Percentiles rank a stretch among this genome's conserved stretches.
Evolutionary conservation across 2,113 vertebrate species (phyloP).

Genomic region (Camelus bactrianus): DNA sequence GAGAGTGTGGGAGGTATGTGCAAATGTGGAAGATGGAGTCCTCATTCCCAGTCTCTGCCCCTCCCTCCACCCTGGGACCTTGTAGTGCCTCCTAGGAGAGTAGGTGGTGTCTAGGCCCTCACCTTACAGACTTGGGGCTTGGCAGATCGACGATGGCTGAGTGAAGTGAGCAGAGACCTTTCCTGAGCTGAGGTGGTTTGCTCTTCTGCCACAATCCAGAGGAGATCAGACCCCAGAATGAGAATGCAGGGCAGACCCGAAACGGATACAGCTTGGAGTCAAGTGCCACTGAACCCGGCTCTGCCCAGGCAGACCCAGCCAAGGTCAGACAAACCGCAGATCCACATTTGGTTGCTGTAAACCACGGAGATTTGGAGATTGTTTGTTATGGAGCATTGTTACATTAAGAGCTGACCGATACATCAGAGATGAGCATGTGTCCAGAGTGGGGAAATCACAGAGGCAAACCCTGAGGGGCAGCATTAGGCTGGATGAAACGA

Average conservation of each 20-base stretch:
- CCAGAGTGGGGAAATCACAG: not conserved
- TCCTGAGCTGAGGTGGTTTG: rapidly evolving
- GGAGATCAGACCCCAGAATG: too few relatives aligned
- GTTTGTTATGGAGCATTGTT: not conserved
- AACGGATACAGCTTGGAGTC: not conserved
- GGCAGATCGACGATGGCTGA: rapidly evolving
- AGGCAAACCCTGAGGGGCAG: too few relatives aligned
- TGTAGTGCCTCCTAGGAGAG: not conserved
- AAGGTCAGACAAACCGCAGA: not conserved
- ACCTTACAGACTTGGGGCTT: rapidly evolving
- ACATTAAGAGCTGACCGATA: not conserved
- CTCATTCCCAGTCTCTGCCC: not conserved
- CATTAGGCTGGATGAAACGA: rapidly evolving
- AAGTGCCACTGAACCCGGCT: rapidly evolving
- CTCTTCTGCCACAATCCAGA: not conserved
- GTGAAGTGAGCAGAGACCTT: rapidly evolving
- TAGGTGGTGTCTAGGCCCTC: not conserved
- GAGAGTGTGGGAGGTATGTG: rapidly evolving
- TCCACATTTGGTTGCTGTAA: rapidly evolving
- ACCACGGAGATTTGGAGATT: rapidly evolving
- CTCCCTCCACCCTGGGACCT: not conserved
- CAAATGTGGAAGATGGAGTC: not conserved
- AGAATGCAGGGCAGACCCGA: rapidly evolving
- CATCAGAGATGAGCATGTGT: rapidly evolving
- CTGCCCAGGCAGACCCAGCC: not conserved